A percentile compares a stretch with the other conserved stretches of the same genome.
Evolutionary conservation across 2,113 vertebrate species (phyloP).

Genomic region (Mobula hypostoma): DNA sequence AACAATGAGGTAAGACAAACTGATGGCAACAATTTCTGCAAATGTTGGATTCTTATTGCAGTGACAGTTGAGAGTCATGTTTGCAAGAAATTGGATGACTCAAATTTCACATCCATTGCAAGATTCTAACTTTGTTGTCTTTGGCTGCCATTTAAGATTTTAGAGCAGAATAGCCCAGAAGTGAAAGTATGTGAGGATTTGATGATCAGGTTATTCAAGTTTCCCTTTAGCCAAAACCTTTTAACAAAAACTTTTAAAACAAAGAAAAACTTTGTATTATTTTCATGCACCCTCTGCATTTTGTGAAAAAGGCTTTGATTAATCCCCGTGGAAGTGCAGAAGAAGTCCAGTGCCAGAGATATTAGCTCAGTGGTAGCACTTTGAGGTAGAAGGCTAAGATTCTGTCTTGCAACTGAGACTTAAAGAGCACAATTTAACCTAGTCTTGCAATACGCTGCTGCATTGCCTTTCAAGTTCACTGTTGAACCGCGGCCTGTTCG

Average conservation of each 20-base stretch:
- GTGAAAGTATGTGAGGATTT: neutral
- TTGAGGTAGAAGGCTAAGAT: neutral
- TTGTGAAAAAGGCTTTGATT: neutral
- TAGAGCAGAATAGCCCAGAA: neutral
- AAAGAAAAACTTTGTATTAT: neutral
- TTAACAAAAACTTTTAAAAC: neutral
- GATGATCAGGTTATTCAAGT: neutral
- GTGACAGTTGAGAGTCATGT: neutral
- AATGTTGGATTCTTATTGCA: neutral
- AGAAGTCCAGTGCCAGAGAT: no score
- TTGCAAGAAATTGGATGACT: neutral
- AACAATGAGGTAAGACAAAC: slow-evolving; percentile 71
- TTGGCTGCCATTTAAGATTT: neutral
- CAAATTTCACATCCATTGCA: neutral
- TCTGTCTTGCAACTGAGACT: neutral
- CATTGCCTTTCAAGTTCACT: neutral
- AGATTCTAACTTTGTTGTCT: neutral
- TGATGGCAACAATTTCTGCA: neutral
- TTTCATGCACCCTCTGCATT: neutral
- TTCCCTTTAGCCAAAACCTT: neutral
- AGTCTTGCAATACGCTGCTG: neutral
- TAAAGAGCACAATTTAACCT: neutral
- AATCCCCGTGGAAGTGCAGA: no score
- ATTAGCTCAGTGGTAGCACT: neutral
- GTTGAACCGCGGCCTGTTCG: neutral